These are phyloP conservation scores for Microhierax caerulescens DNA, from an alignment of 2,797 vertebrate genomes.

Conservation along the genomic window DNA sequence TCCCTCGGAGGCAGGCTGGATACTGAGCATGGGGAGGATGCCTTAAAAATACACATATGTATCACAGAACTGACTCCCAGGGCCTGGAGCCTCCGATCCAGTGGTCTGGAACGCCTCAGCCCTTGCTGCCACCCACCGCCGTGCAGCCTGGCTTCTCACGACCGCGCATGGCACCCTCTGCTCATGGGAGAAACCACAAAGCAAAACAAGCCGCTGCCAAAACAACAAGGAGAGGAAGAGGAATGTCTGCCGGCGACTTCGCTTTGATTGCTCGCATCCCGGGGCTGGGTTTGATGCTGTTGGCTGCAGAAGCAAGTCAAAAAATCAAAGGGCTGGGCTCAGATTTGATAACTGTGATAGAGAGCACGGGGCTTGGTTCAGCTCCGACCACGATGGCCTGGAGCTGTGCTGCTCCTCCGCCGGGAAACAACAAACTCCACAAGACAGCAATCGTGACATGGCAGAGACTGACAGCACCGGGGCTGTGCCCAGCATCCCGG, in stretches of 20 bases:
- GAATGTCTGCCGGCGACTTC: constrained; percentile 20
- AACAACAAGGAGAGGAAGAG: constrained; percentile 27
- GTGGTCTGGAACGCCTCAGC: not conserved
- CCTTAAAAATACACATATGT: rapidly evolving
- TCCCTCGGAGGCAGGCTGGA: rapidly evolving
- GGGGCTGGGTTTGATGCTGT: not conserved
- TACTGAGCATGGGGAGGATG: rapidly evolving
- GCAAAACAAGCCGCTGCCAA: not conserved
- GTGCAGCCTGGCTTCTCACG: not conserved
- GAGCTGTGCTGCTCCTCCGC: not conserved
- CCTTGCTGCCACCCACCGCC: not conserved
- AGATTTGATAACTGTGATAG: not conserved
- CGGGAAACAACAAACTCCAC: not conserved
- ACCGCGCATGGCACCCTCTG: not conserved
- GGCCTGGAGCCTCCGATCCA: not conserved
- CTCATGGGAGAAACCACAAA: constrained; percentile 51
- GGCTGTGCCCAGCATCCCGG: not conserved
- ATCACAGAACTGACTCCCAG: not conserved
- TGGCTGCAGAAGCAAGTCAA: not conserved
- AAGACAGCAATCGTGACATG: not conserved
- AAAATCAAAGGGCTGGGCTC: not conserved
- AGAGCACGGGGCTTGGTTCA: rapidly evolving
- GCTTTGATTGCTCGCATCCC: not conserved
- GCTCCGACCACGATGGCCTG: not conserved
- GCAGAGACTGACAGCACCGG: rapidly evolving